Evolutionary conservation across 1,140 invertebrate species (phyloP).

Genomic region (Drosophila ananassae): DNA sequence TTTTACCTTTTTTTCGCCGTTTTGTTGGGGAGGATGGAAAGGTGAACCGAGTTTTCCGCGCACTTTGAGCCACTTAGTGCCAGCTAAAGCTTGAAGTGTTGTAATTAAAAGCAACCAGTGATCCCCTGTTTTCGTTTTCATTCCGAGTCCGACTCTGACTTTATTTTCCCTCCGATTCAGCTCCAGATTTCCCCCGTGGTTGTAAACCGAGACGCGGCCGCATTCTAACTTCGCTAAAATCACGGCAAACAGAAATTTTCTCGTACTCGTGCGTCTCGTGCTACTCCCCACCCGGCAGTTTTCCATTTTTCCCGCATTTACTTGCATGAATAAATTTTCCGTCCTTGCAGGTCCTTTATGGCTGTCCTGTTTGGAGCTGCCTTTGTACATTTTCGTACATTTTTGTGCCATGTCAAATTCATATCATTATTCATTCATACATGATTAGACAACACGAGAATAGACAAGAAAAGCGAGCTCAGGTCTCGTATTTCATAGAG

Average conservation of each 20-base stretch:
- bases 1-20: slow-evolving; percentile 25
- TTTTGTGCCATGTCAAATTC: slow-evolving; percentile 80
- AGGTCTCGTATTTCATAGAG: slow-evolving; percentile 73
- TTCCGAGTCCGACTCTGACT: neutral
- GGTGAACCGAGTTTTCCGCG: slow-evolving; percentile 21
- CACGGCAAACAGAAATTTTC: slow-evolving; percentile 38
- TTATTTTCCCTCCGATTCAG: neutral
- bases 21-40: neutral
- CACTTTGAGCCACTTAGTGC: slow-evolving; percentile 56
- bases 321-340: slow-evolving; percentile 78
- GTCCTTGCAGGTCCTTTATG: slow-evolving; percentile 67
- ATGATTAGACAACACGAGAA: slow-evolving; percentile 73
- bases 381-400: slow-evolving; percentile 63
- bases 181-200: neutral
- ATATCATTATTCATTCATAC: slow-evolving; percentile 83
- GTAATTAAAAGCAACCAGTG: slow-evolving; percentile 65
- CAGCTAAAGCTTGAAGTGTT: slow-evolving; percentile 57
- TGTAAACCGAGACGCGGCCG: slow-evolving; percentile 30
- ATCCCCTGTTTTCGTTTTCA: slow-evolving; percentile 7
- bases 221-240: slow-evolving; percentile 39
- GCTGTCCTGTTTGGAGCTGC: slow-evolving; percentile 3
- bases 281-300: slow-evolving; percentile 11
- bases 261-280: neutral
- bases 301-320: slow-evolving; percentile 66
- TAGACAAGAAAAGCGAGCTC: slow-evolving; percentile 53